Base-by-base conservation (phyloP, 2,888 invertebrate species). In the Napeogenes inachia region DNA sequence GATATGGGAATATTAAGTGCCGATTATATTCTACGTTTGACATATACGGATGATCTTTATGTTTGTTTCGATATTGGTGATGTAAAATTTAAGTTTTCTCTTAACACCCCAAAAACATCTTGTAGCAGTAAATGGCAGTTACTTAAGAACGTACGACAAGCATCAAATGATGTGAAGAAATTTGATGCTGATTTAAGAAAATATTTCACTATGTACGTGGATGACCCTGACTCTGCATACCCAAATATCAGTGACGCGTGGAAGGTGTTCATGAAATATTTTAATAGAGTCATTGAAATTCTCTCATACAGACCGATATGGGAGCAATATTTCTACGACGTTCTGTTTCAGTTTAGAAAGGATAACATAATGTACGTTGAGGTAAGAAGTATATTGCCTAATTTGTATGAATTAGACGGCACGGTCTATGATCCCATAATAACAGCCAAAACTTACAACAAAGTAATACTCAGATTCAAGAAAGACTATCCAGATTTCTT, bases 351-450 rank as follows among this genome's bases (percentile, higher is more conserved):
- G 65, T 91, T 94, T 59, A 89, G 91, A 71, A 91, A 92, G 4
- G 94, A 95, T 73, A 94, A 94, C 61, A 89, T 95, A 0, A 91
- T 94, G 80, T 95, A 95, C 68, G 74, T 94, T 30, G 95, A 95
- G 80, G 82, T 95, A 2, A 87, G 95, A 57, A 91, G 93, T n/a
- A 80, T 92, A 0, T 77, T 95, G 35, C 93, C 94, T 0, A 73
- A 82, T 71, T 80, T 94, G 0, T 95, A 95, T 70, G 94, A 94
- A 66, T 75, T 95, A 47, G 91, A 95, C 57, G 94, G 94, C 0
- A 92, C 89, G 0, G 67, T 71, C 0, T 93, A 93, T 65, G 86
- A 85, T 0, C 78, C 86, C 0, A n/a, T 91, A 2, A 91, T 94
- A 57, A 92, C 93, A 0, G 92, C 92, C 0, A 85, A 85, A 64